These are phyloP conservation scores for Misgurnus anguillicaudatus DNA, from an alignment of 2,113 vertebrate genomes.

Conservation along the genomic window DNA sequence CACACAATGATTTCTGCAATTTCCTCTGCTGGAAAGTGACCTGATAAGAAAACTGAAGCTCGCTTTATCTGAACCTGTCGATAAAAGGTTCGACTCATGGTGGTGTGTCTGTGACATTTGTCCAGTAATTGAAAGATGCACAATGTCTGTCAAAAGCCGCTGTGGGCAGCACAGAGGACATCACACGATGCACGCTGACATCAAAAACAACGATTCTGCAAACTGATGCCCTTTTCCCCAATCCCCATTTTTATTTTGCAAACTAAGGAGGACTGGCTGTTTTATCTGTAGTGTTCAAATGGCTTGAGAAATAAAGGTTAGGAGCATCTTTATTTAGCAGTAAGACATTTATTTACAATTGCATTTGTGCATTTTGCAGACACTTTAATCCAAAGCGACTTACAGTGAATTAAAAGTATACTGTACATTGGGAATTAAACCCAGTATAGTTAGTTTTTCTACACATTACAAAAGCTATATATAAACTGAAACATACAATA, in stretches of 20 bases:
- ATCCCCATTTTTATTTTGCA: neutral
- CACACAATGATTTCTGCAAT: constrained; percentile 4
- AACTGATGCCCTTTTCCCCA: constrained; percentile 28
- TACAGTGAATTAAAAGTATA: no score
- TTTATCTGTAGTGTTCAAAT: neutral
- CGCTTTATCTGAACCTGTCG: constrained; percentile 41
- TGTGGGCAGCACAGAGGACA: constrained; percentile 29
- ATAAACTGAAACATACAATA: neutral
- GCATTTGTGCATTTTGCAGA: no score
- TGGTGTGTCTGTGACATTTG: constrained; percentile 52
- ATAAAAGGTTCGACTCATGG: neutral
- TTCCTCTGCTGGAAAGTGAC: constrained; percentile 8
- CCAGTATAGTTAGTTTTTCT: no score
- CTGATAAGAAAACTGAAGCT: constrained; percentile 41
- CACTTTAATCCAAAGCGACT: no score
- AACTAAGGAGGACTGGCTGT: neutral
- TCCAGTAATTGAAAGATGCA: constrained; percentile 26
- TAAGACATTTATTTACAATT: no score
- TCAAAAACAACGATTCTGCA: neutral
- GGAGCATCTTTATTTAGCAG: no score
- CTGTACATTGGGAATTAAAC: no score
- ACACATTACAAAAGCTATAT: no score
- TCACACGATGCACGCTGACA: constrained; percentile 16
- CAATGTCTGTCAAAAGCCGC: constrained; percentile 30
- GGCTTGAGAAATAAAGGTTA: no score